Conservation (phyloP, 2,888 invertebrate genomes). For the Tricholauxania praeusta region DNA sequence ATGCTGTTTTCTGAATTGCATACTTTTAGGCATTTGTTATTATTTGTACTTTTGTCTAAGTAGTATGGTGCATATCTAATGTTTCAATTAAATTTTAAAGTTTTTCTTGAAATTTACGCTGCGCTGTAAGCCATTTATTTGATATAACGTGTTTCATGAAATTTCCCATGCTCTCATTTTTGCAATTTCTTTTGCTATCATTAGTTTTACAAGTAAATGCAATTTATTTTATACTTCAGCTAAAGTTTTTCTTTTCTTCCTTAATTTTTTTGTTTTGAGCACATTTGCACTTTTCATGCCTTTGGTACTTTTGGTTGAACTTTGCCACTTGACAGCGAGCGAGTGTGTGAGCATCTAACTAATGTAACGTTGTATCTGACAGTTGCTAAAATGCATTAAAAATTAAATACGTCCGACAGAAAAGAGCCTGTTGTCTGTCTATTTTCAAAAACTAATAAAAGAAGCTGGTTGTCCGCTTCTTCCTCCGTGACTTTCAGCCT, state of each 20-base stretch:
- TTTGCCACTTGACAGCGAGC: no score
- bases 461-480: slow-evolving; percentile 10
- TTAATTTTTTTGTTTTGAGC: not conserved
- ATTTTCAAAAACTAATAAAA: not conserved
- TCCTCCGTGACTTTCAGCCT: slow-evolving; percentile 2
- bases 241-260: slow-evolving; percentile 2
- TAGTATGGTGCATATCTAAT: no score
- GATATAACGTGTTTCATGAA: no score
- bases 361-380: slow-evolving; percentile 13
- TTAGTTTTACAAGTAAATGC: slow-evolving; percentile 20
- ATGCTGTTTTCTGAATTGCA: no score
- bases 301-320: no score
- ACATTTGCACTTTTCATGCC: not conserved
- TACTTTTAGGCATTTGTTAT: no score
- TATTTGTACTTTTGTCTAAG: no score
- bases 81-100: no score
- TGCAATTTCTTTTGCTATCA: not conserved
- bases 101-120: no score
- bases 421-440: not conserved
- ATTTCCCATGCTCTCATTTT: not conserved
- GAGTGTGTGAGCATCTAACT: not conserved
- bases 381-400: slow-evolving; percentile 15
- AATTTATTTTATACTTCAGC: slow-evolving; percentile 7
- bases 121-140: no score
- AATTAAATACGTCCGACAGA: not conserved